These are phyloP conservation scores for Pocillopora meandrina DNA, from an alignment of 92 coral and sea anemone species.

Conservation along the genomic window DNA sequence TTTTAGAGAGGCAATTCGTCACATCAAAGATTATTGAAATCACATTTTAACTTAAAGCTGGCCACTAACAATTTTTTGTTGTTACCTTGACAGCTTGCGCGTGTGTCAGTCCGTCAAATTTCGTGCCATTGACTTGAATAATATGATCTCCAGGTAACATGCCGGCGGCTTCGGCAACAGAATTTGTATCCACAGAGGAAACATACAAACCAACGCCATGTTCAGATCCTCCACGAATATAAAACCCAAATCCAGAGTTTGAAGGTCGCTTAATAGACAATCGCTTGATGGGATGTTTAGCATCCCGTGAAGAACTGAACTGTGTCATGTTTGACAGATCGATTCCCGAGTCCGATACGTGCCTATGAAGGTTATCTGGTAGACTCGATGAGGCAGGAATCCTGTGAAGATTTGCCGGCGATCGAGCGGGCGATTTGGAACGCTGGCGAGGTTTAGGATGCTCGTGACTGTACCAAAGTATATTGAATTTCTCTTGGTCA, in stretches of 20 bases:
- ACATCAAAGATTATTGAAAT: too few species aligned
- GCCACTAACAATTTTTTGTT: not conserved
- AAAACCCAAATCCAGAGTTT: slow-evolving; percentile 85
- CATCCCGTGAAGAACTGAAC: slow-evolving; percentile 37
- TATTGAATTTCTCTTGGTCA: slow-evolving; percentile 69
- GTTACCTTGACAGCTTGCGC: slow-evolving; percentile 92
- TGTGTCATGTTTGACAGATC: slow-evolving; percentile 62
- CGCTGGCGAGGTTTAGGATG: slow-evolving; percentile 29
- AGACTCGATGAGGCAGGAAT: slow-evolving; percentile 59
- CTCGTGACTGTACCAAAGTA: slow-evolving; percentile 61
- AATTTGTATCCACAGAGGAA: slow-evolving; percentile 82
- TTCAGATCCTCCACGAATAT: slow-evolving; percentile 97
- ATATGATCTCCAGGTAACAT: slow-evolving; percentile 93
- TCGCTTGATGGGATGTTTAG: slow-evolving; percentile 71
- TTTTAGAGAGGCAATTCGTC: too few species aligned
- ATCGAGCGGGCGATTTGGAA: slow-evolving; percentile 58
- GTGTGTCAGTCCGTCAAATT: slow-evolving; percentile 83
- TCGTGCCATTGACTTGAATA: slow-evolving; percentile 75
- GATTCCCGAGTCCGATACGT: slow-evolving; percentile 78
- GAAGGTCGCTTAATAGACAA: slow-evolving; percentile 69
- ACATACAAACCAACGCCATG: slow-evolving; percentile 94
- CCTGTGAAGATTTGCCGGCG: slow-evolving; percentile 55
- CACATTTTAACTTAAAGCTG: not conserved
- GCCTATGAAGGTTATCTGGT: slow-evolving; percentile 65
- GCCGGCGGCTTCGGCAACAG: slow-evolving; percentile 83